Conservation (phyloP, 2,888 invertebrate species). For the Gari tellinella region DNA sequence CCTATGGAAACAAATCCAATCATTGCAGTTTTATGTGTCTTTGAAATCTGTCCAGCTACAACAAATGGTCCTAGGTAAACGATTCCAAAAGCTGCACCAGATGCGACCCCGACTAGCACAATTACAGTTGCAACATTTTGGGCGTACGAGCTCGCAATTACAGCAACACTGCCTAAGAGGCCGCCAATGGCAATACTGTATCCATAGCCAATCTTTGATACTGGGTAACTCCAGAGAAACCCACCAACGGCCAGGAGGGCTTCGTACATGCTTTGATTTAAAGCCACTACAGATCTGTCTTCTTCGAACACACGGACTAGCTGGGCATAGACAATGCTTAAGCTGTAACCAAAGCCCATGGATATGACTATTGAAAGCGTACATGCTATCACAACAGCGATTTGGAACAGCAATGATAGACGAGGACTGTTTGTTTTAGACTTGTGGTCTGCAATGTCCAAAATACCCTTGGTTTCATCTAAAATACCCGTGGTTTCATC, state of each 20-base stretch:
- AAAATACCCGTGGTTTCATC: no score
- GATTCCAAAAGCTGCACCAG: conserved; percentile 11
- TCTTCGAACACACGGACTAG: conserved; percentile 17
- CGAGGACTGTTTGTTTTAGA: no score
- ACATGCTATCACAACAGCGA: no score
- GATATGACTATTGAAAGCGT: no score
- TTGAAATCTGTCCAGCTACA: conserved; percentile 1
- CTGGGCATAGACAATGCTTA: conserved; percentile 27
- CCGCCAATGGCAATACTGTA: conserved; percentile 10
- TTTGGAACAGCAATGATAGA: no score
- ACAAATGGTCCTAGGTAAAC: conserved; percentile 16
- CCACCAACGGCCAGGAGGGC: neutral
- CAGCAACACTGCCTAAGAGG: neutral
- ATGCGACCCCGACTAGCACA: conserved; percentile 11
- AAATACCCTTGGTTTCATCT: no score
- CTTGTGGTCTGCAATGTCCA: no score
- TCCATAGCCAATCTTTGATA: conserved; percentile 13
- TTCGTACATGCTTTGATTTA: conserved; percentile 17
- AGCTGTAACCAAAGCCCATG: conserved; percentile 23
- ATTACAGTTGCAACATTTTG: conserved; percentile 18
- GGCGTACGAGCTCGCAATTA: conserved; percentile 6
- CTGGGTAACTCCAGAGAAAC: conserved; percentile 13
- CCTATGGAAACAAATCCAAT: conserved; percentile 11
- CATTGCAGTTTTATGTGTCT: conserved; percentile 8
- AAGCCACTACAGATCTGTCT: conserved; percentile 9